Conservation (phyloP, 2,797 vertebrate genomes). For the Spondyliosoma cantharus region DNA sequence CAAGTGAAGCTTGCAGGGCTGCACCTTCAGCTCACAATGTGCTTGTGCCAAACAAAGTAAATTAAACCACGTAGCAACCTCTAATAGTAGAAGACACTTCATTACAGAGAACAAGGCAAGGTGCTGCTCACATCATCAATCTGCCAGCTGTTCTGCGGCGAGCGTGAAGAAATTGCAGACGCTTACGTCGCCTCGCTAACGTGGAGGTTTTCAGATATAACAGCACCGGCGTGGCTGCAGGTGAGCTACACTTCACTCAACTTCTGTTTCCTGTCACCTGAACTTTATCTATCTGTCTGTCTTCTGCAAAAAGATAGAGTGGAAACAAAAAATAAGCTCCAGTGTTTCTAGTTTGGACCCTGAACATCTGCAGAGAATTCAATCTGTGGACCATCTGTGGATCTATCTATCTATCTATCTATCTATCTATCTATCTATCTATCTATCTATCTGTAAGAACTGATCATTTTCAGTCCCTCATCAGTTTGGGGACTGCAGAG, state of each 20-base stretch:
- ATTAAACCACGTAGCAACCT: background rate
- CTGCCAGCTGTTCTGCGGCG: background rate
- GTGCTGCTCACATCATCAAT: background rate
- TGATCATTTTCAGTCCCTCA: background rate
- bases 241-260: background rate
- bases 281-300: background rate
- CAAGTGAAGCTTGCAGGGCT: background rate
- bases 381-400: no score
- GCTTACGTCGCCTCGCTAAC: background rate
- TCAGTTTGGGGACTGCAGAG: background rate
- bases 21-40: background rate
- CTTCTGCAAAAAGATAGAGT: background rate
- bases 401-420: no score
- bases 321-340: background rate
- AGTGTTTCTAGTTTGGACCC: background rate
- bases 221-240: background rate
- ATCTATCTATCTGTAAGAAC: background rate
- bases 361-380: background rate
- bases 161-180: background rate
- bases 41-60: background rate
- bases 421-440: no score
- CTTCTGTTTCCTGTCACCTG: background rate
- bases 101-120: background rate
- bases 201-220: background rate
- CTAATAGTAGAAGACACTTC: background rate